Evolutionary conservation across 2,888 invertebrate genomes (phyloP).

Genomic region (Emmelina monodactyla): DNA sequence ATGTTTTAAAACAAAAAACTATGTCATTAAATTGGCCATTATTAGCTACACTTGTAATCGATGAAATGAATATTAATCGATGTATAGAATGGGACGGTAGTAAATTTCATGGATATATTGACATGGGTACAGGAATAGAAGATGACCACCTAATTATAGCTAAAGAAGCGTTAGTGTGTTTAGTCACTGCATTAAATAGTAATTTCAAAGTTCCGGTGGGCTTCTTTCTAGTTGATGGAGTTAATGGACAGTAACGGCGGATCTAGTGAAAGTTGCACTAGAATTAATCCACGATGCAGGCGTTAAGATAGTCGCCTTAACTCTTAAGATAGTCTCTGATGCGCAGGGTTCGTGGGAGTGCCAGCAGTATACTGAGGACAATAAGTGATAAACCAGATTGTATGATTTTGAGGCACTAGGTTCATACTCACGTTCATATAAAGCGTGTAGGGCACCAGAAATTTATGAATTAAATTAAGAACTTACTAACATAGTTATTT

Average conservation of each 20-base stretch:
- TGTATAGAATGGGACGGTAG: background rate
- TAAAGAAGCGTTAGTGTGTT: background rate
- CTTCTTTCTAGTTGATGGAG: constrained; percentile 11
- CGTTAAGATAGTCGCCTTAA: background rate
- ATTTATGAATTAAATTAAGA: too few relatives aligned
- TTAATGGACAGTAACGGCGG: background rate
- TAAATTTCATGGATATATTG: background rate
- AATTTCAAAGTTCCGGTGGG: constrained; percentile 13
- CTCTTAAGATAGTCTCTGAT: too few relatives aligned
- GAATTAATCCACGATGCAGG: background rate
- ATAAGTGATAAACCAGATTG: too few relatives aligned
- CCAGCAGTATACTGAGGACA: too few relatives aligned
- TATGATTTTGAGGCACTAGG: too few relatives aligned
- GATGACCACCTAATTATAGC: background rate
- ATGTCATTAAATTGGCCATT: background rate
- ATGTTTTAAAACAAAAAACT: background rate
- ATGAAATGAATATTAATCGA: background rate
- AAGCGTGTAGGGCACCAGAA: too few relatives aligned
- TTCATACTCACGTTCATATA: too few relatives aligned
- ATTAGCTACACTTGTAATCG: background rate
- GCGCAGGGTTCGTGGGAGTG: too few relatives aligned
- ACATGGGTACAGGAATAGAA: background rate
- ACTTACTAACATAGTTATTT: too few relatives aligned
- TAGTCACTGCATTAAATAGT: background rate
- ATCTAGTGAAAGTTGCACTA: background rate